Percentiles rank a stretch among this genome's conserved stretches.
Evolutionary conservation across 2,888 invertebrate genomes (phyloP).

Genomic region (Eledona agricola): DNA sequence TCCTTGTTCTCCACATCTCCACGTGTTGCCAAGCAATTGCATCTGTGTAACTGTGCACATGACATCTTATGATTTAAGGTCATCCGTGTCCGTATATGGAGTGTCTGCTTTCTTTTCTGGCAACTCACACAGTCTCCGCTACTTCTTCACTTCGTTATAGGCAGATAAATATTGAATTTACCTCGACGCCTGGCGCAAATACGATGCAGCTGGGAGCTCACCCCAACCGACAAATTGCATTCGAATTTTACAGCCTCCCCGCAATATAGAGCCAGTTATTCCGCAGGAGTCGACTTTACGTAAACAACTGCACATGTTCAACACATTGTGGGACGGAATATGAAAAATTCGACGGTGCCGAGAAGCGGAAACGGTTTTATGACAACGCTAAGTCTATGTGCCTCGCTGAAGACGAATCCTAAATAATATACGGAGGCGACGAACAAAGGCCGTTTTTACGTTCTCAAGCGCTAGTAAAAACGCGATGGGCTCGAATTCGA

Average conservation of each 20-base stretch:
- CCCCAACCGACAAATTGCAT: slow-evolving; percentile 21
- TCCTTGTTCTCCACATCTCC: slow-evolving; percentile 22
- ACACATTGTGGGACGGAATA: slow-evolving; percentile 37
- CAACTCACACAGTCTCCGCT: slow-evolving; percentile 5
- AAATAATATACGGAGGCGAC: slow-evolving; percentile 28
- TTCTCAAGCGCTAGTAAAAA: no score
- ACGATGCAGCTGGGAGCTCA: slow-evolving; percentile 3
- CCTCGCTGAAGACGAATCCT: slow-evolving; percentile 26
- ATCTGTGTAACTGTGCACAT: slow-evolving; percentile 36
- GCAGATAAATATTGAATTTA: slow-evolving; percentile 32
- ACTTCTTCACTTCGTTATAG: slow-evolving; percentile 27
- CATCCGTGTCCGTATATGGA: slow-evolving; percentile 36
- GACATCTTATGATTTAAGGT: slow-evolving; percentile 38
- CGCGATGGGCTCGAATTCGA: slow-evolving; percentile 14
- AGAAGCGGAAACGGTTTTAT: slow-evolving; percentile 35
- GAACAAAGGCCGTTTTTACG: slow-evolving; percentile 26
- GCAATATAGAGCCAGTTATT: slow-evolving; percentile 17
- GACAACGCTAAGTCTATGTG: slow-evolving; percentile 26
- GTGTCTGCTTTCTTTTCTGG: slow-evolving; percentile 34
- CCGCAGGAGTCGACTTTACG: slow-evolving; percentile 20
- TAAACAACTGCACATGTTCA: slow-evolving; percentile 37
- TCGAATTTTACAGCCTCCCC: slow-evolving; percentile 26
- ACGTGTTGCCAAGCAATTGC: slow-evolving; percentile 30
- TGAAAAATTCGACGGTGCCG: slow-evolving; percentile 34
- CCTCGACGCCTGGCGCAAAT: slow-evolving; percentile 4